A percentile compares a stretch with the other conserved stretches of the same genome.
These are phyloP conservation scores for Aphis gossypii DNA, from an alignment of 1,140 invertebrate species.

Conservation along the genomic window DNA sequence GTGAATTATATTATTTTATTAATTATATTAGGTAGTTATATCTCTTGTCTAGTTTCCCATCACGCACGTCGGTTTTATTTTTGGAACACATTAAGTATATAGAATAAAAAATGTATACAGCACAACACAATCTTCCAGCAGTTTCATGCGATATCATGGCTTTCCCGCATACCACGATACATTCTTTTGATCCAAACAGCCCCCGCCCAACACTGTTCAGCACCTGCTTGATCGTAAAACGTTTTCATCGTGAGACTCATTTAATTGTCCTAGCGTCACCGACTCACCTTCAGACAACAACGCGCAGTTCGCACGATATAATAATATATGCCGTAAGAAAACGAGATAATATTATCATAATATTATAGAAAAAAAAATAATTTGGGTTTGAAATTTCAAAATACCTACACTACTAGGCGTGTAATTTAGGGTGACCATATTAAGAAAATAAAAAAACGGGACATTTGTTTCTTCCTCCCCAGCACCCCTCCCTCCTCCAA, in stretches of 20 bases:
- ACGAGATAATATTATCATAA: background rate
- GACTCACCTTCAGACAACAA: background rate
- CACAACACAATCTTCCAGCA: background rate
- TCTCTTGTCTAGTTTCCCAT: no score
- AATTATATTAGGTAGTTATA: background rate
- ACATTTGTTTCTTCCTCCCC: no score
- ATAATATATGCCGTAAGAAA: background rate
- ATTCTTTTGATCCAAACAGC: background rate
- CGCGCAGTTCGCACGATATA: background rate
- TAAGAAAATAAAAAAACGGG: no score
- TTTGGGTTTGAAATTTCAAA: background rate
- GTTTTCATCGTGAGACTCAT: background rate
- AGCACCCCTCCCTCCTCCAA: no score
- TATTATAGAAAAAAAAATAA: background rate
- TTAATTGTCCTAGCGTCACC: background rate
- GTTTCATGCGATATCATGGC: background rate
- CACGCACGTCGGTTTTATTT: background rate
- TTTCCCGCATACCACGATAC: background rate
- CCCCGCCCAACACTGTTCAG: background rate
- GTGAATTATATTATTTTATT: background rate
- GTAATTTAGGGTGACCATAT: no score
- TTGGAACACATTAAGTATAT: background rate
- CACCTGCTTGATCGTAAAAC: constrained; percentile 2
- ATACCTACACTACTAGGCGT: background rate
- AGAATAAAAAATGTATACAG: background rate